Evolutionary conservation across 2,888 invertebrate species (phyloP).

Genomic region (Plemyria rubiginata): DNA sequence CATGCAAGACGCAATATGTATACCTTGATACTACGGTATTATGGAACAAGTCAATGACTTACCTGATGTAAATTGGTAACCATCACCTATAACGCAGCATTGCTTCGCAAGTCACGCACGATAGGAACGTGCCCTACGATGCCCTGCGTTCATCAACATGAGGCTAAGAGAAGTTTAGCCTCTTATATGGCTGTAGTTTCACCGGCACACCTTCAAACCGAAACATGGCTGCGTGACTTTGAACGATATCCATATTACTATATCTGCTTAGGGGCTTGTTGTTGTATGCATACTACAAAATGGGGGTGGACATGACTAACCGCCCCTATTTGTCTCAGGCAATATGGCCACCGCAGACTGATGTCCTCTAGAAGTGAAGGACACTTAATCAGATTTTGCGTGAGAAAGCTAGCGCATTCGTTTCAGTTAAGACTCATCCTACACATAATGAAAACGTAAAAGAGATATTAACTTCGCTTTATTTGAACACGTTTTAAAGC

Average conservation of each 20-base stretch:
- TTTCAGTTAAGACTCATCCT: constrained; percentile 42
- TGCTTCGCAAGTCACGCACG: no score
- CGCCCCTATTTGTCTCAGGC: constrained; percentile 44
- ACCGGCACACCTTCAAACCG: no score
- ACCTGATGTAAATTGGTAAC: no score
- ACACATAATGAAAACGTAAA: constrained; percentile 40
- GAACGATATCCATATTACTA: background rate
- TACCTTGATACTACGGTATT: background rate
- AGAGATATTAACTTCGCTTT: constrained; percentile 34
- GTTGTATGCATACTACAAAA: constrained; percentile 31
- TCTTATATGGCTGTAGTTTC: no score
- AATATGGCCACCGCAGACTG: constrained; percentile 45
- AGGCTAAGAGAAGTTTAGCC: no score
- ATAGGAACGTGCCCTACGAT: no score
- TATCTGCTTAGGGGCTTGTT: constrained; percentile 10
- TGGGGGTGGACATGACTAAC: constrained; percentile 40
- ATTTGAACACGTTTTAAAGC: constrained; percentile 21
- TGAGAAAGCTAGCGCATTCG: constrained; percentile 43
- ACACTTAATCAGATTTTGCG: constrained; percentile 48
- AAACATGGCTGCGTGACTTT: no score
- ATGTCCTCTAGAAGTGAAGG: constrained; percentile 43
- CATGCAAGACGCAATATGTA: background rate
- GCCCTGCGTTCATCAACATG: no score
- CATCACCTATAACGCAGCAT: no score
- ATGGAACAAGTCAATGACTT: no score